Evolutionary conservation across 2,888 invertebrate species (phyloP), one percentile per base, ranked within the genome.

Genomic region (Eilema depressum): DNA sequence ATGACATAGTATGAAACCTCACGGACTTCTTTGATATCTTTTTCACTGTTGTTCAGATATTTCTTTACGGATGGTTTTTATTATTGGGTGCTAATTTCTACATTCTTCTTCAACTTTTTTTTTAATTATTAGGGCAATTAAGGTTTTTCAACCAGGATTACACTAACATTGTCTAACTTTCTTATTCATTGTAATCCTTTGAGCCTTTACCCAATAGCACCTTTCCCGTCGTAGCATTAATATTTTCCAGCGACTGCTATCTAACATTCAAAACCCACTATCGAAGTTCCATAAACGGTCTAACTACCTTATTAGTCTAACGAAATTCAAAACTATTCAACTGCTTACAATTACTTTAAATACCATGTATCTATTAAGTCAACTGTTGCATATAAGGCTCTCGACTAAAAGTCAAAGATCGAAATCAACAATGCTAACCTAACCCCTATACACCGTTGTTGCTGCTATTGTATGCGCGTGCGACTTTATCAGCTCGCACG

Each of bases 391-490:
- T 14, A 47, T 28, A 59, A 47, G 26, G 12, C n/a, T 60, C 65
- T 60, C 20, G 28, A 25, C 41, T 47, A 61, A 67, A 68, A 61
- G 71, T 57, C 65, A 71, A 10, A 57, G 68, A 63, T 71, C 41
- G 59, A 37, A 65, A 65, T 62, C n/a, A 71, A 71, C 71, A 71
- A 66, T 68, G 57, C 37, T 65, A 62, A 64, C 25, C 30, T 37
- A 37, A 63, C 63, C 64, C 37, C 37, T 33, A 61, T 56, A 47
- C 33, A 61, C 28, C 62, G 26, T 47, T 62, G 14, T 63, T 67
- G 73, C 66, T 67, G 71, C 70, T 70, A 74, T 76, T 76, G 70
- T 64, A 53, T 63, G 69, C 72, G 70, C 63, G 69, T 66, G 68
- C 53, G 64, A 71, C 64, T 47, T 61, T 59, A 37, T 14, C 20